Evolutionary conservation across 2,888 invertebrate genomes (phyloP), one percentile per base, ranked within the genome.

Genomic region (Chrysolina oricalcia): DNA sequence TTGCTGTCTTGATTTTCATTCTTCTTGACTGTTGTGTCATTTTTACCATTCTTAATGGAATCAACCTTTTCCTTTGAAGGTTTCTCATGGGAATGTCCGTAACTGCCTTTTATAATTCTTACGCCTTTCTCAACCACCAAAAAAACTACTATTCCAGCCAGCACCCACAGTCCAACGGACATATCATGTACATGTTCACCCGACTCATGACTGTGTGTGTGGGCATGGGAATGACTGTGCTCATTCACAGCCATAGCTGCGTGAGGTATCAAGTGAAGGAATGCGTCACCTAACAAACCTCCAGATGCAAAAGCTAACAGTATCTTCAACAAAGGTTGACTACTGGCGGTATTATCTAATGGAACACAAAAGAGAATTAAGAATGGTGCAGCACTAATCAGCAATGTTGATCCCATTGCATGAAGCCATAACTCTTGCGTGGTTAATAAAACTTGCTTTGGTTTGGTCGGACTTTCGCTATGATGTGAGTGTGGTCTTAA

Each of bases 201-300:
- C 11, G 89, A 88, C 41, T 89, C 90, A 53, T 89, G 86, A 21
- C 82, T 85, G 82, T 93, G 92, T 0, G 89, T 87, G 85, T 95
- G 92, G 13, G 89, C 87, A 78, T 74, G 81, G 27, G 77, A 79
- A 78, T 79, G 82, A 43, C 66, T 46, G 62, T 73, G 50, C 15
- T 79, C 90, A 89, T 86, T 85, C 73, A 92, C 91, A 0, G 93
- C 92, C 80, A 91, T 91, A 40, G 94, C 92, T 64, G 99, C 98
- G 89, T 99, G 99, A 0, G 99, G 99, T 86, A 99, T 99, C 79
- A 99, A 90, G 90, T 99, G 99, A 8, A 99, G 91, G 89, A 99
- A 99, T 0, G 99, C 99, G 90, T 99, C 99, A 9, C 99, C 99
- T 0, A 99, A 91, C 15, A 99, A 91, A 63, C 99, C 97, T 59